Conservation (phyloP, 2,797 vertebrate species). For the Siniperca scherzeri region DNA sequence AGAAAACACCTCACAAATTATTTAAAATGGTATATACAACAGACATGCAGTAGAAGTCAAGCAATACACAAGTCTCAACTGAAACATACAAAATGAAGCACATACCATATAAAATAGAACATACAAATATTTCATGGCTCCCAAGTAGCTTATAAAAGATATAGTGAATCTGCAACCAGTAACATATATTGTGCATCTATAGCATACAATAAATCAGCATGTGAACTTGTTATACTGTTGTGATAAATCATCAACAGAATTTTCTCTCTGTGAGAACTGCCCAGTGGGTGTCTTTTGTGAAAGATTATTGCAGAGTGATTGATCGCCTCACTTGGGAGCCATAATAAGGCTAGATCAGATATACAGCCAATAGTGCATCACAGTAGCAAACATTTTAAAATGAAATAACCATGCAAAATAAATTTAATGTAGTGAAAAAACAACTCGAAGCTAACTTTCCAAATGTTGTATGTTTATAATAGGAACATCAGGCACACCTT, state of each 20-base stretch:
- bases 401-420: conserved; percentile 63
- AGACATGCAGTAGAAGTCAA: conserved; percentile 31
- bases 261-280: conserved; percentile 41
- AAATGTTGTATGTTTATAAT: conserved; percentile 51
- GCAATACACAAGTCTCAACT: conserved; percentile 23
- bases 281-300: conserved; percentile 56
- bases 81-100: conserved; percentile 28
- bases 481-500: conserved; percentile 93
- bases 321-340: conserved; percentile 69
- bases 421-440: conserved; percentile 21
- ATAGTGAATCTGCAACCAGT: conserved; percentile 14
- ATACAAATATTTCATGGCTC: conserved; percentile 56
- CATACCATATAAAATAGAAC: conserved; percentile 10
- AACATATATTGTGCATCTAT: conserved; percentile 21
- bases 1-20: conserved; percentile 38
- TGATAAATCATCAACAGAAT: conserved; percentile 44
- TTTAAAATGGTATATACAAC: conserved; percentile 6
- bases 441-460: conserved; percentile 40
- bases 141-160: conserved; percentile 54
- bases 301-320: conserved; percentile 53
- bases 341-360: conserved; percentile 55
- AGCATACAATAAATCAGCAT: conserved; percentile 32
- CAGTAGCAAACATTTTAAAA: conserved; percentile 37
- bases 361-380: conserved; percentile 38
- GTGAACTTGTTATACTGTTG: conserved; percentile 17